Conservation (phyloP, 2,888 invertebrate species). For the Macrosiphum euphorbiae region DNA sequence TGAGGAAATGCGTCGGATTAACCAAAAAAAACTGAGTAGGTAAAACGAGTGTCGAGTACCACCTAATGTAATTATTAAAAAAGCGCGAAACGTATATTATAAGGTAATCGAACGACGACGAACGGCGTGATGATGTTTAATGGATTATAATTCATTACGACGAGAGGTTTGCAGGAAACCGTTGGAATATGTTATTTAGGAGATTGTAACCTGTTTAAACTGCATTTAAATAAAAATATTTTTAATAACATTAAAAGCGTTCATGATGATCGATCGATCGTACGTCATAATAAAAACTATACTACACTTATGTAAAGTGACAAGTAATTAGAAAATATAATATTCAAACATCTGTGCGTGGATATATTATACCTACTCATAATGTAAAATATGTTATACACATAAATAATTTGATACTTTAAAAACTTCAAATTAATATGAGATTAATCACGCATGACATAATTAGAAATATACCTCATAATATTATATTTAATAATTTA, state of each 20-base stretch:
- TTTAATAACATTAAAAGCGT: constrained; percentile 24
- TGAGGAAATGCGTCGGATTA: background rate
- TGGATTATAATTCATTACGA: background rate
- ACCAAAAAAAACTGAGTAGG: background rate
- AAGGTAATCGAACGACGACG: background rate
- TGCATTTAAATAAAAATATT: background rate
- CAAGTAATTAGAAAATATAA: background rate
- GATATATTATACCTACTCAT: background rate
- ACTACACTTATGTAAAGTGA: constrained; percentile 11
- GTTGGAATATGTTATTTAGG: background rate
- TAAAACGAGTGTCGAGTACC: background rate
- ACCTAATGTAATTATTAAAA: background rate
- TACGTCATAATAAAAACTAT: background rate
- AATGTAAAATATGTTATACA: background rate
- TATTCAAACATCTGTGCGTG: background rate
- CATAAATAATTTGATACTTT: background rate
- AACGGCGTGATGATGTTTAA: background rate
- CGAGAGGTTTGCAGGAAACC: background rate
- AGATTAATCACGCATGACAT: background rate
- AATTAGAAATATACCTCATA: background rate
- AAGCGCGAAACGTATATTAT: background rate
- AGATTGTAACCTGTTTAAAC: background rate
- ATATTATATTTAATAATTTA: background rate
- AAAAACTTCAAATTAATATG: background rate
- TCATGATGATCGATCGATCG: constrained; percentile 18